Evolutionary conservation across 1,140 invertebrate species (phyloP).

Genomic region (Marisa cornuarietis): DNA sequence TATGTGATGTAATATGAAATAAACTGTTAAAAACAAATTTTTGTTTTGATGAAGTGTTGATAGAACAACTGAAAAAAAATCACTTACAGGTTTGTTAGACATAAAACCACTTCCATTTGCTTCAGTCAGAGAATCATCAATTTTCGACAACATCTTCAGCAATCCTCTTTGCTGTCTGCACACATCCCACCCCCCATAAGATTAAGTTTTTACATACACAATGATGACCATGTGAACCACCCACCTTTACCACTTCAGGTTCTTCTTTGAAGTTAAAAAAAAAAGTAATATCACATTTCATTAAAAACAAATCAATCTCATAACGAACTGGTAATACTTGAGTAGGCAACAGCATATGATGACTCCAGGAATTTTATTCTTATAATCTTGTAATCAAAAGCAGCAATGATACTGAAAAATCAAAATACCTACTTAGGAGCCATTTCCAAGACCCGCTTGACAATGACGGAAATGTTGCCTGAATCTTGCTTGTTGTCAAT

Average conservation of each 20-base stretch:
- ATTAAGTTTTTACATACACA: too few relatives aligned
- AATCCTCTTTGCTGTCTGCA: slow-evolving; percentile 21
- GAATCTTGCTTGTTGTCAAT: slow-evolving; percentile 8
- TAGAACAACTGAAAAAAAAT: background rate
- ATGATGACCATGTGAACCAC: too few relatives aligned
- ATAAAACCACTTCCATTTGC: background rate
- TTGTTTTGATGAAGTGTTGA: background rate
- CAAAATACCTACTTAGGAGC: slow-evolving; percentile 39
- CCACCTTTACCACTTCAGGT: too few relatives aligned
- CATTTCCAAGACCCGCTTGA: slow-evolving; percentile 48
- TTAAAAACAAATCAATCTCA: too few relatives aligned
- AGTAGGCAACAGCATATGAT: too few relatives aligned
- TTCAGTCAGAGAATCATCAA: slow-evolving; percentile 9
- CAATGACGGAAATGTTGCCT: slow-evolving; percentile 34
- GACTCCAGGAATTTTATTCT: too few relatives aligned
- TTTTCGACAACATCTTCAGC: slow-evolving; percentile 12
- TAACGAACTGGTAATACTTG: too few relatives aligned
- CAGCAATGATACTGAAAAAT: background rate
- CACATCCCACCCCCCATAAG: background rate
- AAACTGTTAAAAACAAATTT: too few relatives aligned
- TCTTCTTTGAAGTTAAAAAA: too few relatives aligned
- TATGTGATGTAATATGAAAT: too few relatives aligned
- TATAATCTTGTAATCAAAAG: too few relatives aligned
- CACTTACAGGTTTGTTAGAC: background rate
- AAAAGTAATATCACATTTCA: too few relatives aligned